These are phyloP conservation scores for Girardia tigrina DNA, from an alignment of 2,888 invertebrate species.

Conservation along the genomic window DNA sequence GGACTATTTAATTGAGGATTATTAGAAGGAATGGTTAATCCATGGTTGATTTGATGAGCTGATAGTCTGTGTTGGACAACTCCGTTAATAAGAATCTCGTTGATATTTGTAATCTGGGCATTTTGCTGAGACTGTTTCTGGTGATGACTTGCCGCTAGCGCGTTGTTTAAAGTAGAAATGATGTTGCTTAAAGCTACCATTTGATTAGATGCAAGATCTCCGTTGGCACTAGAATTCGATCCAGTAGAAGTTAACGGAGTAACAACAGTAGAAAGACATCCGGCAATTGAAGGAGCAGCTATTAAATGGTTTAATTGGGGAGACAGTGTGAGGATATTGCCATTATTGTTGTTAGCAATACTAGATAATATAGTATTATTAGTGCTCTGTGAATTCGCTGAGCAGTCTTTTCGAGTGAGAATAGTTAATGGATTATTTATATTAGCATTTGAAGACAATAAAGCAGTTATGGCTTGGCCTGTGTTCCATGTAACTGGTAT, in stretches of 20 bases:
- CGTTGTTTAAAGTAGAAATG: not conserved
- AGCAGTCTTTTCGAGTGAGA: not conserved
- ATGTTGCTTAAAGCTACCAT: constrained; percentile 16
- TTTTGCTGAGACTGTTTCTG: not conserved
- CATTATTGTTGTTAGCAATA: not conserved
- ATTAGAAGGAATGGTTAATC: not conserved
- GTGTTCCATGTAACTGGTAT: not conserved
- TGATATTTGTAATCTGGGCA: constrained; percentile 14
- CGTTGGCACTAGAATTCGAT: constrained; percentile 20
- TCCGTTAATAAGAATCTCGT: constrained; percentile 8
- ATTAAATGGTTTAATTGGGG: not conserved
- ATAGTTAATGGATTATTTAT: constrained; percentile 7
- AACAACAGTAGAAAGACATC: constrained; percentile 17
- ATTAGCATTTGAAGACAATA: not conserved
- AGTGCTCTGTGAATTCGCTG: not conserved
- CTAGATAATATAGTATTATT: not conserved
- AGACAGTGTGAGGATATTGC: constrained; percentile 11
- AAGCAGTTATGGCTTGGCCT: not conserved
- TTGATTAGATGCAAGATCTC: constrained; percentile 10
- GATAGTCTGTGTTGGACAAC: constrained; percentile 8
- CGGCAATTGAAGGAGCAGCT: constrained; percentile 18
- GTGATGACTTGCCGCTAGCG: not conserved
- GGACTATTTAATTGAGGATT: not conserved
- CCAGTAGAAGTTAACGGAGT: constrained; percentile 14
- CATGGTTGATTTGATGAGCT: constrained; percentile 3